Percentiles rank a stretch among this genome's conserved stretches.
These are phyloP conservation scores for Papilio glaucus DNA, from an alignment of 1,140 invertebrate genomes.

Conservation along the genomic window DNA sequence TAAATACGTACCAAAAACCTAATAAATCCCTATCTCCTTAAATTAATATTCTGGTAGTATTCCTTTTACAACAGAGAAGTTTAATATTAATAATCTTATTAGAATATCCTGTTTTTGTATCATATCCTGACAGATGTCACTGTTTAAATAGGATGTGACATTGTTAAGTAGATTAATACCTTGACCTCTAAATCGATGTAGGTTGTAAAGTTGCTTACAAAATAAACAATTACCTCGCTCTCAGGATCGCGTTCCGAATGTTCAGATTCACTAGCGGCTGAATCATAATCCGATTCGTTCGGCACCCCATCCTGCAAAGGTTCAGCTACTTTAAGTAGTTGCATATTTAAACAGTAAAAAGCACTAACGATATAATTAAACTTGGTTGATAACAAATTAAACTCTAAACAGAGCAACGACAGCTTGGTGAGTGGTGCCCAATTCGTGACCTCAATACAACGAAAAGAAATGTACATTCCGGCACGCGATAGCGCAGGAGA, in stretches of 20 bases:
- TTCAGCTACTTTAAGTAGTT: slow-evolving; percentile 72
- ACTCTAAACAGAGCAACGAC: slow-evolving; percentile 62
- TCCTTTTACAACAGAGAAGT: neutral
- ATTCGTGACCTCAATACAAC: slow-evolving; percentile 77
- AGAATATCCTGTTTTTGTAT: neutral
- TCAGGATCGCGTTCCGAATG: slow-evolving; percentile 72
- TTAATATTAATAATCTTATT: slow-evolving; percentile 7
- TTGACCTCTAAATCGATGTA: slow-evolving; percentile 30
- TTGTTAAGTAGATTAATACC: neutral
- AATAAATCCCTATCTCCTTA: no score
- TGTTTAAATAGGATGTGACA: neutral
- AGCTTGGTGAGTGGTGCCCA: slow-evolving; percentile 65
- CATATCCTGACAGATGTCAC: slow-evolving; percentile 10
- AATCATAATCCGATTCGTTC: slow-evolving; percentile 75
- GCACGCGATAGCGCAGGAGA: slow-evolving; percentile 78
- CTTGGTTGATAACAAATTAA: slow-evolving; percentile 8
- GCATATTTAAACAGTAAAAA: slow-evolving; percentile 56
- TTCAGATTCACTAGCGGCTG: slow-evolving; percentile 70
- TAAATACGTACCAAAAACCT: no score
- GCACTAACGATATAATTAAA: neutral
- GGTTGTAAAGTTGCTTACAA: slow-evolving; percentile 32
- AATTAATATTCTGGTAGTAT: no score
- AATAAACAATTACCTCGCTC: slow-evolving; percentile 58
- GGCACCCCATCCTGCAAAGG: slow-evolving; percentile 73
- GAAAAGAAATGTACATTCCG: slow-evolving; percentile 81